A percentile compares a stretch with the other conserved stretches of the same genome.
Evolutionary conservation across 2,888 invertebrate genomes (phyloP).

Genomic region (Drosophila prolongata): DNA sequence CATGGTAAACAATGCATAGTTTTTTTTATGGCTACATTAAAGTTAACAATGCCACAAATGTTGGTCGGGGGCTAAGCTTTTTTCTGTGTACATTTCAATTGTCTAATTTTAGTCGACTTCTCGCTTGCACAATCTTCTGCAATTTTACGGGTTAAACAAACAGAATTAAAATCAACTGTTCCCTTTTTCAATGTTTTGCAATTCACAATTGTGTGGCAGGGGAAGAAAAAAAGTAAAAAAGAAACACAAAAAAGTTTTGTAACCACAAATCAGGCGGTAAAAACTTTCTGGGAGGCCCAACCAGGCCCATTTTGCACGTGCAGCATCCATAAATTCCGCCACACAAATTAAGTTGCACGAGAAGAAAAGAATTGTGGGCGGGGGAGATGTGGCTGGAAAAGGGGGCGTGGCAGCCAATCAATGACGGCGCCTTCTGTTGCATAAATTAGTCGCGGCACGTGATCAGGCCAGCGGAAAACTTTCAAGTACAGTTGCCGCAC

Average conservation of each 20-base stretch:
- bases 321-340: slow-evolving; percentile 69
- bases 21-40: slow-evolving; percentile 67
- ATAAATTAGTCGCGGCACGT: slow-evolving; percentile 75
- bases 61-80: slow-evolving; percentile 52
- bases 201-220: slow-evolving; percentile 42
- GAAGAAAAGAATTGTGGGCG: slow-evolving; percentile 7
- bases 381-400: background rate
- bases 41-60: slow-evolving; percentile 56
- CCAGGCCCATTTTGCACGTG: slow-evolving; percentile 62
- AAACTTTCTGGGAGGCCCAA: slow-evolving; percentile 44
- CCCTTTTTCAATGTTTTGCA: slow-evolving; percentile 37
- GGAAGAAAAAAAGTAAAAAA: slow-evolving; percentile 6
- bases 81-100: slow-evolving; percentile 50
- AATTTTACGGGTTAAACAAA: slow-evolving; percentile 28
- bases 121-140: slow-evolving; percentile 52
- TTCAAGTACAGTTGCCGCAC: slow-evolving; percentile 67
- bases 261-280: slow-evolving; percentile 77
- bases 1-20: slow-evolving; percentile 60
- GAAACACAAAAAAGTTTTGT: slow-evolving; percentile 58
- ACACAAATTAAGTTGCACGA: slow-evolving; percentile 65
- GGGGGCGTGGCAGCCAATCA: slow-evolving; percentile 59
- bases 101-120: slow-evolving; percentile 62
- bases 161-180: slow-evolving; percentile 13
- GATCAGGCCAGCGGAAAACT: slow-evolving; percentile 56
- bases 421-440: slow-evolving; percentile 71